phyloP scores from a whole-genome alignment of 1,140 invertebrate species.

The Bombus vancouverensis region DNA sequence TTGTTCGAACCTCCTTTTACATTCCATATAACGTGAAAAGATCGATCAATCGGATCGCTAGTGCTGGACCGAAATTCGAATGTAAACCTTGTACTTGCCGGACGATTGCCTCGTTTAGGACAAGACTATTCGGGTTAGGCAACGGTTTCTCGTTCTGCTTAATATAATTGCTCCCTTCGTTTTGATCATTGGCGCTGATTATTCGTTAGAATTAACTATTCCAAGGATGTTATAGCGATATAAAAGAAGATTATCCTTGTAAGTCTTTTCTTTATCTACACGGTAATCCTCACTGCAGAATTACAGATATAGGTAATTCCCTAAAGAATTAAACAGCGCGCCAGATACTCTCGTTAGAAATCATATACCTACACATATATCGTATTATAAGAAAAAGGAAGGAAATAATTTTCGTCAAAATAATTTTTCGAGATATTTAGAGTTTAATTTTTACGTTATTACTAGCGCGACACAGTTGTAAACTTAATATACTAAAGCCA shows the following conservation, averaged over 20 bases:
- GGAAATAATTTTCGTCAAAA: no score
- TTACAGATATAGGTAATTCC: no score
- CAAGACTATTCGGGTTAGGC: background rate
- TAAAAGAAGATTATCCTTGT: no score
- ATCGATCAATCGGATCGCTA: no score
- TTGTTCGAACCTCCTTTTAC: background rate
- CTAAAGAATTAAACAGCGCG: no score
- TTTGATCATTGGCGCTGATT: background rate
- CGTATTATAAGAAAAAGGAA: background rate
- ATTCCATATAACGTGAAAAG: background rate
- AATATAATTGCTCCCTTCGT: background rate
- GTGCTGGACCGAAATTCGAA: background rate
- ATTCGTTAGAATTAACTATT: background rate
- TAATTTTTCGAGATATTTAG: no score
- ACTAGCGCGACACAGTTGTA: background rate
- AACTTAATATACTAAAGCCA: background rate
- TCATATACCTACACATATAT: no score
- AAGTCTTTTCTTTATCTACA: no score
- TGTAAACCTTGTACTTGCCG: background rate
- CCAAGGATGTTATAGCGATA: no score
- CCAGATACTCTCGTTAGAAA: no score
- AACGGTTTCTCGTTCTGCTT: background rate
- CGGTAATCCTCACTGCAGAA: no score
- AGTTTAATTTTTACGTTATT: background rate
- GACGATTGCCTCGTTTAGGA: background rate